phyloP scores from a whole-genome alignment of 2,888 invertebrate species.

The Silvanus unidentatus region DNA sequence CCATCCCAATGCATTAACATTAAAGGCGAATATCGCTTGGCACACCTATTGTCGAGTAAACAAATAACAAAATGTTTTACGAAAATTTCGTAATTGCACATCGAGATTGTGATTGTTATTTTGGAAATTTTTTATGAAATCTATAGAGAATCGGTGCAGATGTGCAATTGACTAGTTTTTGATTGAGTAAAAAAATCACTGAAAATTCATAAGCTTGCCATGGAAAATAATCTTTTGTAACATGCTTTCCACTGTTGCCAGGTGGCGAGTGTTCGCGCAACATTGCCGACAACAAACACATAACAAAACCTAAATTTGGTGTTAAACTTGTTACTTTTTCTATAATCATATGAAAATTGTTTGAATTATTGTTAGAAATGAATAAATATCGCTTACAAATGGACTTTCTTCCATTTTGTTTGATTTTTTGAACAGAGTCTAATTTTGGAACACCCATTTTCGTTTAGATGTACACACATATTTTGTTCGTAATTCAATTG shows the following conservation, averaged over 20 bases:
- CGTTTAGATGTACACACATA: no score
- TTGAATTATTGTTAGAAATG: no score
- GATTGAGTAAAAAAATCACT: no score
- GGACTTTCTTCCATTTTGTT: no score
- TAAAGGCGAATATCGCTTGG: slow-evolving; percentile 45
- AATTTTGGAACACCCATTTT: slow-evolving; percentile 37
- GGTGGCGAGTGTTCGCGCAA: slow-evolving; percentile 43
- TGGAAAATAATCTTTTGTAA: slow-evolving; percentile 35
- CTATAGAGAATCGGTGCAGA: no score
- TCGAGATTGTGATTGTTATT: no score
- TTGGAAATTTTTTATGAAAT: no score
- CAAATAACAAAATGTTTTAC: slow-evolving; percentile 48
- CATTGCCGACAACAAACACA: slow-evolving; percentile 46
- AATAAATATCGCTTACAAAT: no score
- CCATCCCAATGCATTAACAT: slow-evolving; percentile 42
- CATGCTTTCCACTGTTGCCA: slow-evolving; percentile 47
- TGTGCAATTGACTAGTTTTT: no score
- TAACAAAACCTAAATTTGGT: slow-evolving; percentile 36
- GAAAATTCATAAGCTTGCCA: slow-evolving; percentile 3
- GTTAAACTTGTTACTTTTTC: slow-evolving; percentile 22
- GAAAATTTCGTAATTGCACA: slow-evolving; percentile 31
- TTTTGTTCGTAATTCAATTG: no score
- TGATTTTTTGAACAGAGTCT: slow-evolving; percentile 33
- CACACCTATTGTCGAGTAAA: slow-evolving; percentile 49
- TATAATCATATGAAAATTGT: no score